Evolutionary conservation across 2,797 vertebrate species (phyloP).

Genomic region (Onychomys leucogaster): DNA sequence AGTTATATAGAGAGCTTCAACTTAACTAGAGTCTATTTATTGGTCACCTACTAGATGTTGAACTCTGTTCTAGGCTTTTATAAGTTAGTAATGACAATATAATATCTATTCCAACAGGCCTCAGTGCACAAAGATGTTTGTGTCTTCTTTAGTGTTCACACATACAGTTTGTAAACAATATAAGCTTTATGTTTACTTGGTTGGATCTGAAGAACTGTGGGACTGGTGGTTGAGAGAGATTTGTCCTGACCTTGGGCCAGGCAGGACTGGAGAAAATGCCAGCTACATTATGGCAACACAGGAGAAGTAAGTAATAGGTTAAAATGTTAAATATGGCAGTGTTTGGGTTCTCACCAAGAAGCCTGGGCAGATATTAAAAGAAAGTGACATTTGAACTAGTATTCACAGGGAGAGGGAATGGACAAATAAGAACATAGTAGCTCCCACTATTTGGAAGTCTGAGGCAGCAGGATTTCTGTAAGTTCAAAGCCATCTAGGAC

Average conservation of each 20-base stretch:
- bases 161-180: too few relatives aligned
- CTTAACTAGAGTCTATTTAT: constrained; percentile 7
- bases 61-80: not conserved
- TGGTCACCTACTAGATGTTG: constrained; percentile 24
- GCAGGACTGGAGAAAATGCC: too few relatives aligned
- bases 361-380: not conserved
- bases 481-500: not conserved
- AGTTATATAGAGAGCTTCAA: not conserved
- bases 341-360: not conserved
- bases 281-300: too few relatives aligned
- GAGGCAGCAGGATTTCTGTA: not conserved
- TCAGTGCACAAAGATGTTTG: not conserved
- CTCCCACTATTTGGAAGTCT: not conserved
- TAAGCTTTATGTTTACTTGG: too few relatives aligned
- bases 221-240: too few relatives aligned
- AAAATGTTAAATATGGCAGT: not conserved
- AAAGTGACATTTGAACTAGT: not conserved
- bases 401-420: not conserved
- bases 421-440: not conserved
- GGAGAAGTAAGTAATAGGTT: not conserved
- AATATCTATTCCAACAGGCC: not conserved
- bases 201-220: too few relatives aligned
- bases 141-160: not conserved
- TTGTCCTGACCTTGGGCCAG: too few relatives aligned
- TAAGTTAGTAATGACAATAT: not conserved